These are phyloP conservation scores for Lepidothrix coronata DNA, from an alignment of 2,113 vertebrate genomes.

Conservation along the genomic window DNA sequence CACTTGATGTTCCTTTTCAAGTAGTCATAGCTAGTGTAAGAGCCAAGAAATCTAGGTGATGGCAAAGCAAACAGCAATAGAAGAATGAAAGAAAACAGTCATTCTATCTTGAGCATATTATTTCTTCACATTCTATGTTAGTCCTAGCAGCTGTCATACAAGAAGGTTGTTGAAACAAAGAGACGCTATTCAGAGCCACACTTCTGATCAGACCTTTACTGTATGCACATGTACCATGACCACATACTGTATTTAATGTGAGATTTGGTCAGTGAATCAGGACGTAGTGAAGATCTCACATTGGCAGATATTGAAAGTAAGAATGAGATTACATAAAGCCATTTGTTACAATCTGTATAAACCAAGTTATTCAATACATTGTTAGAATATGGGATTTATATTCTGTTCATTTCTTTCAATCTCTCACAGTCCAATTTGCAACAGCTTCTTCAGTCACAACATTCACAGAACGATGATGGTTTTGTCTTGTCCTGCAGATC, in stretches of 20 bases:
- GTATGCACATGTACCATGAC: background rate
- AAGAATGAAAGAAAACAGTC: conserved; percentile 78
- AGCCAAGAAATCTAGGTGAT: conserved; percentile 82
- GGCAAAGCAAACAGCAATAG: conserved; percentile 79
- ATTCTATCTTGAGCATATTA: conserved; percentile 72
- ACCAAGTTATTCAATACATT: background rate
- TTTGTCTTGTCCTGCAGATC: background rate
- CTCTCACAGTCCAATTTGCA: background rate
- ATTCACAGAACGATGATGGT: background rate
- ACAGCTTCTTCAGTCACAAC: background rate
- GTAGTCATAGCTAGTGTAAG: conserved; percentile 82
- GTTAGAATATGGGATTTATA: background rate
- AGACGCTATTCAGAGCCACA: background rate
- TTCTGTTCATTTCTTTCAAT: background rate
- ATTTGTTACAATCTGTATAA: background rate
- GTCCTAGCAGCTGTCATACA: conserved; percentile 2
- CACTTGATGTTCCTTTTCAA: conserved; percentile 82
- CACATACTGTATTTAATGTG: background rate
- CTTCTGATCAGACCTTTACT: background rate
- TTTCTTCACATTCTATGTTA: conserved; percentile 42
- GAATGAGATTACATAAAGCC: background rate
- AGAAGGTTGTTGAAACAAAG: background rate
- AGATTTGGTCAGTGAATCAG: background rate
- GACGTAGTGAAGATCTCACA: background rate
- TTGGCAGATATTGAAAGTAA: background rate